Conservation (phyloP, 2,797 vertebrate genomes). For the Pygocentrus nattereri region DNA sequence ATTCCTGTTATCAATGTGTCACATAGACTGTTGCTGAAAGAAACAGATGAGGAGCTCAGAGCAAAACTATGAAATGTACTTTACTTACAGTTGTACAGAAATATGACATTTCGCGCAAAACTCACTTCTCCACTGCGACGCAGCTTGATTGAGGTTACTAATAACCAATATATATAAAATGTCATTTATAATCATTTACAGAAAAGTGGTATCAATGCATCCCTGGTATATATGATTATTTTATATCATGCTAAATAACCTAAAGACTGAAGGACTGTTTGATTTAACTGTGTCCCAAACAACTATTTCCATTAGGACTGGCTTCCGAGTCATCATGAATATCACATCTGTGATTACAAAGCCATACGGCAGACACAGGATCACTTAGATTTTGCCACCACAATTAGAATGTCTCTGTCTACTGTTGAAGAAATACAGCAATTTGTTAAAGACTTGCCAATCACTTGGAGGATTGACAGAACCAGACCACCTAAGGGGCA, state of each 20-base stretch:
- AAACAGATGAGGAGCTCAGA: no score
- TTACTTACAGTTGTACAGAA: no score
- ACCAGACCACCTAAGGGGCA: constrained; percentile 47
- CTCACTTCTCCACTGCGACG: no score
- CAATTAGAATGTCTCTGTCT: constrained; percentile 39
- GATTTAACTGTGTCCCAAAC: not conserved
- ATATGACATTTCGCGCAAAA: no score
- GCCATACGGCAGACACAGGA: constrained; percentile 46
- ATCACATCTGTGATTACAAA: constrained; percentile 49
- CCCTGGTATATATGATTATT: no score
- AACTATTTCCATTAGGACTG: constrained; percentile 19
- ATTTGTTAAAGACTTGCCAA: constrained; percentile 35
- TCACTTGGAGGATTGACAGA: constrained; percentile 48
- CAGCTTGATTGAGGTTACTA: no score
- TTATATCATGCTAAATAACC: not conserved
- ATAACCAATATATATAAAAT: no score
- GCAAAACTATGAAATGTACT: no score
- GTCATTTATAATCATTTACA: no score
- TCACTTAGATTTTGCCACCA: constrained; percentile 41
- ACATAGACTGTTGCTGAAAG: no score
- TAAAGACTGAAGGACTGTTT: not conserved
- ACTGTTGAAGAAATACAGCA: constrained; percentile 45
- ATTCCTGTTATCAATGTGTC: no score
- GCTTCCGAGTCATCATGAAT: constrained; percentile 44
- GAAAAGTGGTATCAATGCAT: no score